Evolutionary conservation across 1,140 invertebrate genomes (phyloP), one percentile per base, ranked within the genome.

Genomic region (Gryllus bimaculatus): DNA sequence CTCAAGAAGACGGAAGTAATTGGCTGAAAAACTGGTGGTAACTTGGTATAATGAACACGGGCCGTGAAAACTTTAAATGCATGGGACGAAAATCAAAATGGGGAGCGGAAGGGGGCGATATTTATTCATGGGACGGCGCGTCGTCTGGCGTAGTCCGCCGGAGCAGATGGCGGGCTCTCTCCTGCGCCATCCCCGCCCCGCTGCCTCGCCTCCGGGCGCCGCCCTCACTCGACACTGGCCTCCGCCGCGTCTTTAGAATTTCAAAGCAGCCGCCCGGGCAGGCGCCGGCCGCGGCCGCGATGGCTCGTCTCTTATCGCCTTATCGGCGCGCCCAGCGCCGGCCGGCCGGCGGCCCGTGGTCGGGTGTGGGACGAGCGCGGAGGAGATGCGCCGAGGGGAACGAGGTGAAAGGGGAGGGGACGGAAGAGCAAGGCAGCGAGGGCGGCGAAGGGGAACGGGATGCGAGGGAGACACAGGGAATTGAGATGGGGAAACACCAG

Each of bases 1-100:
- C 54, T 66, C 54, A 66, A 66, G 54, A 66, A 66, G 54, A 66
- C 54, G 54, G 54, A 66, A 66, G 54, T 66, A 66, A 66, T 66
- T 66, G 54, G 54, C 54, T 66, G 54, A 66, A 66, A 66, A 66
- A 66, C 54, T 66, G 54, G 54, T 66, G 54, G 54, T 66, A 66
- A 66, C 54, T 66, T 66, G 54, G 54, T 66, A 66, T 66, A 66
- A 66, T 66, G 54, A 66, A 66, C 54, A 66, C 18, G 54, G 54
- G 54, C 54, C 54, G 54, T 66, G 54, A 66, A 66, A 66, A 66
- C 54, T 66, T 66, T 66, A 66, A 66, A 66, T 66, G 54, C 54
- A 66, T 66, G 54, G 54, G 54, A 66, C 54, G 54, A 66, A 66
- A 66, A 66, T 66, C 54, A 66, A 66, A 66, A 66, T 66, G 54